Base-by-base conservation (phyloP, 2,113 vertebrate species). In the Emydura subglobosa region DNA sequence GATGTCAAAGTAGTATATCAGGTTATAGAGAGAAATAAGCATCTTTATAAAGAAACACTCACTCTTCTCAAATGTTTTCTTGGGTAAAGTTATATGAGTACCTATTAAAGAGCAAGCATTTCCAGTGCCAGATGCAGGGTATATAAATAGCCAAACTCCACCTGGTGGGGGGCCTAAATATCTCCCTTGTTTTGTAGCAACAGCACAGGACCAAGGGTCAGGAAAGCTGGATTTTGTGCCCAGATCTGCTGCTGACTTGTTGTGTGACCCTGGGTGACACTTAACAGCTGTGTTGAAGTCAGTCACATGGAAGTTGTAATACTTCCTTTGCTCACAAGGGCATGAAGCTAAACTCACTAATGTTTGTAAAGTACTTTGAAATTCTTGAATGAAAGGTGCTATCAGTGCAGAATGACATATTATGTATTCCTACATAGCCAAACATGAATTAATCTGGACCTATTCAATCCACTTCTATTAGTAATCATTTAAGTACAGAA, bases 251-350 rank as follows among this genome's bases (percentile, higher is more conserved):
- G 59, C 42, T 80, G 51, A 7, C 0, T 2, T 0, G 0, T 10
- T 88, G 54, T 72, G 76, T 57, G 61, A 17, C 1, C 0, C 21
- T 87, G 59, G 42, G 47, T 5, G n/a, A 54, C 29, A 10, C 0
- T 0, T 6, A 51, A 24, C 11, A 82, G 0, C 0, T 0, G 0
- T 49, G 25, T 85, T 42, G 22, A 10, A 50, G 27, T 2, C 57
- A 12, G 1, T 59, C 9, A 61, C 1, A 24, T 27, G 9, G 80
- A 13, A 87, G 14, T 42, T 4, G n/a, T 1, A 39, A 4, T 10
- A 68, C 78, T 89, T 8, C 12, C n/a, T 93, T 0, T 12, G 14
- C 29, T 87, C 61, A 74, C 47, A 87, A 59, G 0, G 0, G 49
- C 57, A 47, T 19, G 39, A 79, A 61, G 65, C 19, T 91, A 91